These are phyloP conservation scores for Clamator glandarius DNA, from an alignment of 2,797 vertebrate species.

Conservation along the genomic window DNA sequence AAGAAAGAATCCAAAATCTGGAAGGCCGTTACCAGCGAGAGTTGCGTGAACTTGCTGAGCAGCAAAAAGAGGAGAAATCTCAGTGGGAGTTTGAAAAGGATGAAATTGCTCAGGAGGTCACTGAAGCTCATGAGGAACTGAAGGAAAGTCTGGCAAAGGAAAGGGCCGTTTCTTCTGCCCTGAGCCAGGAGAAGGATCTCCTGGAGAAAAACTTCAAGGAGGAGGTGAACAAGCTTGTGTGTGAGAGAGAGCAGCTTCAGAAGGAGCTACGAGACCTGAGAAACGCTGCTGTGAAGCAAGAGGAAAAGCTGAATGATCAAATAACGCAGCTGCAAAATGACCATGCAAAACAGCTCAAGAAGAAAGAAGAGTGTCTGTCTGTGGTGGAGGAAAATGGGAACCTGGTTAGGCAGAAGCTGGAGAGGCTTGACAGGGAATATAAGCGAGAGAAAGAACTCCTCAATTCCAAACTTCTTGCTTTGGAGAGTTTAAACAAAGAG, in stretches of 20 bases:
- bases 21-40: conserved; percentile 79
- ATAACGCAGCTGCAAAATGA: conserved; percentile 79
- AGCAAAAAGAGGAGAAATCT: conserved; percentile 76
- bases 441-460: conserved; percentile 80
- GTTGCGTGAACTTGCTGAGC: conserved; percentile 76
- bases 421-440: conserved; percentile 74
- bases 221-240: conserved; percentile 71
- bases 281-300: conserved; percentile 73
- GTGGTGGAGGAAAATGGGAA: conserved; percentile 68
- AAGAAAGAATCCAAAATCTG: conserved; percentile 77
- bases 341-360: conserved; percentile 75
- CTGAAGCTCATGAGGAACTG: conserved; percentile 71
- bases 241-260: conserved; percentile 81
- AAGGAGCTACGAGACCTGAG: conserved; percentile 77
- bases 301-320: conserved; percentile 77
- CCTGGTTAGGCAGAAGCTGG: conserved; percentile 71
- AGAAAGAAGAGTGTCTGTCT: conserved; percentile 68
- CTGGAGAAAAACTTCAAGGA: conserved; percentile 79
- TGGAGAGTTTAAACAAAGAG: conserved; percentile 74
- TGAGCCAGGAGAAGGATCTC: conserved; percentile 74
- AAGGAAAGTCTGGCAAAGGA: conserved; percentile 75
- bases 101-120: conserved; percentile 73
- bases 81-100: conserved; percentile 83
- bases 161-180: conserved; percentile 56
- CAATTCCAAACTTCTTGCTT: conserved; percentile 52